Base-by-base conservation (phyloP, 1,140 invertebrate genomes). In the Danaus plexippus region DNA sequence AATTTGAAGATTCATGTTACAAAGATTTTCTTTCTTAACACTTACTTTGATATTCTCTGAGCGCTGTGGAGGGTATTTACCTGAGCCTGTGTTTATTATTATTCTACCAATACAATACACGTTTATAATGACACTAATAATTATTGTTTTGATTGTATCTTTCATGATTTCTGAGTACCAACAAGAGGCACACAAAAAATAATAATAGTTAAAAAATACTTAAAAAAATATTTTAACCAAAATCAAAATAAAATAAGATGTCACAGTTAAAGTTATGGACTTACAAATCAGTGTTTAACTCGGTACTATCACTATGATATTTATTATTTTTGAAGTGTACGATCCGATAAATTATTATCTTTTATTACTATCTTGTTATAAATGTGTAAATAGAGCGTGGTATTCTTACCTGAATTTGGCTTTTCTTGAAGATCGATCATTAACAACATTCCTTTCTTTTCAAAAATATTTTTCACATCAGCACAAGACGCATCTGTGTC, bases 331-430 rank as follows among this genome's bases (percentile, higher is more conserved):
- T 32, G 22, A 32, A 32, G 22, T 32, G 22, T 32, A 32, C 22
- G 22, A 32, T 32, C 22, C 41, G 43, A 57, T 46, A 51, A 57
- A 58, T 49, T 59, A 69, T 74, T 73, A 72, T 76, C 70, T 67
- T 69, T 71, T 65, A 64, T 62, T 64, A 68, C 65, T 78, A 78
- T 77, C 76, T 63, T 59, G 66, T 69, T 6, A 32, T 32, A 71
- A 57, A 60, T 52, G 54, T 71, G 53, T 67, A 64, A 59, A 73
- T 49, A 65, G 63, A 76, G 59, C 71, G 70, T 73, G 67, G 75
- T 68, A 73, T 79, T 74, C 80, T 83, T 69, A 86, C 83, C 83
- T 80, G 83, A 85, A 71, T 79, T 83, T 40, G 83, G 78, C 53
- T 83, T 73, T 57, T 77, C 71, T 68, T 79, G 72, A 51, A 86